Percentiles rank a stretch among this genome's conserved stretches.
Conservation (phyloP, 1,140 invertebrate species). For the Cydia strobilella region DNA sequence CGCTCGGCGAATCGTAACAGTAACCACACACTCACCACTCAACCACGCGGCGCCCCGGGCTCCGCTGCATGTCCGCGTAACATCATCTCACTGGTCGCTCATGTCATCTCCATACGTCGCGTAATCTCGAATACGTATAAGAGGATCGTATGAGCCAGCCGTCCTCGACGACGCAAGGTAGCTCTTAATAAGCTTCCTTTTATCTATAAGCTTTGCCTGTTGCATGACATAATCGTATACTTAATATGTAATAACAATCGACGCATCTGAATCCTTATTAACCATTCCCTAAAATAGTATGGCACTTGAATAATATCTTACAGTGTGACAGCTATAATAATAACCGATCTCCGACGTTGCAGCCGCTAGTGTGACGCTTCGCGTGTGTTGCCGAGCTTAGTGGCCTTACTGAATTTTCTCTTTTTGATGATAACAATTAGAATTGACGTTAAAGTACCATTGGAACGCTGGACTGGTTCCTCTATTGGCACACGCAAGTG, state of each 20-base stretch:
- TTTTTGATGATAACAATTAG: slow-evolving; percentile 65
- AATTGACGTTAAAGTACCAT: slow-evolving; percentile 60
- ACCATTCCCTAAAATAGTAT: slow-evolving; percentile 71
- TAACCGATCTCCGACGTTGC: slow-evolving; percentile 67
- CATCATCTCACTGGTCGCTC: slow-evolving; percentile 26
- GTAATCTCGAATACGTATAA: neutral
- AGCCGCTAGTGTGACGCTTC: slow-evolving; percentile 72
- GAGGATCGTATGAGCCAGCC: slow-evolving; percentile 31
- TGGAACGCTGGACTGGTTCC: slow-evolving; percentile 74
- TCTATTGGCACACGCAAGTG: slow-evolving; percentile 78
- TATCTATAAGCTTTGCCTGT: slow-evolving; percentile 50
- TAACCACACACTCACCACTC: slow-evolving; percentile 65
- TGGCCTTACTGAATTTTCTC: slow-evolving; percentile 76
- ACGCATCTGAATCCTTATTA: slow-evolving; percentile 66
- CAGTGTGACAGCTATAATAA: slow-evolving; percentile 58
- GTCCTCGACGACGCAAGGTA: slow-evolving; percentile 32
- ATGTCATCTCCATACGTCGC: slow-evolving; percentile 38
- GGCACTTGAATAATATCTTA: slow-evolving; percentile 74
- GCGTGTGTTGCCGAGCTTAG: slow-evolving; percentile 74
- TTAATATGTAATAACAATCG: slow-evolving; percentile 48
- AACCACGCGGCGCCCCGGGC: slow-evolving; percentile 45
- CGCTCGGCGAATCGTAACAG: slow-evolving; percentile 54
- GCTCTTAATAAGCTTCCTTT: slow-evolving; percentile 36
- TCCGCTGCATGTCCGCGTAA: slow-evolving; percentile 60
- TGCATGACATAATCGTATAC: slow-evolving; percentile 57